These are phyloP conservation scores for Microchrysa polita DNA, from an alignment of 2,888 invertebrate species.

Conservation along the genomic window DNA sequence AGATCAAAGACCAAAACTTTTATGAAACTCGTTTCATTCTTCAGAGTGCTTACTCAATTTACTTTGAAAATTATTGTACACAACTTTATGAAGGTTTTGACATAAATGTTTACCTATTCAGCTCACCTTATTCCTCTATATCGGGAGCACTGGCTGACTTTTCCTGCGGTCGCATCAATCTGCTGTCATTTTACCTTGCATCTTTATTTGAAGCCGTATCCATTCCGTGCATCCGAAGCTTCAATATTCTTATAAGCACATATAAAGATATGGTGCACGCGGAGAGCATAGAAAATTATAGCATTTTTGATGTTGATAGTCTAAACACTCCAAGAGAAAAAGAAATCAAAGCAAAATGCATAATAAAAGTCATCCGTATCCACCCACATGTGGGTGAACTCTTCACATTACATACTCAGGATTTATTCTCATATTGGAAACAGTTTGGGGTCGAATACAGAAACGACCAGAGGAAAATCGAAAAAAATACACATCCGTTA, in stretches of 20 bases:
- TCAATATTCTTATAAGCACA: too few species aligned
- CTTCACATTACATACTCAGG: slow-evolving; percentile 22
- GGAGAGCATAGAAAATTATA: slow-evolving; percentile 34
- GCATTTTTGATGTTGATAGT: slow-evolving; percentile 36
- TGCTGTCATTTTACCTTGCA: neutral
- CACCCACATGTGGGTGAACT: neutral
- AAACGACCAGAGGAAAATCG: slow-evolving; percentile 13
- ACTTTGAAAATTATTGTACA: slow-evolving; percentile 16
- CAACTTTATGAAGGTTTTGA: slow-evolving; percentile 34
- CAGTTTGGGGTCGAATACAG: slow-evolving; percentile 19
- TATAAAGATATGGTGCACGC: neutral
- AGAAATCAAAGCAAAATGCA: slow-evolving; percentile 38
- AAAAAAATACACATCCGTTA: neutral
- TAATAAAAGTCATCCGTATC: slow-evolving; percentile 28
- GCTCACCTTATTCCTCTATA: slow-evolving; percentile 23
- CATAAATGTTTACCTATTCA: slow-evolving; percentile 38
- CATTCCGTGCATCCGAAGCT: too few species aligned
- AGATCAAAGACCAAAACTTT: too few species aligned
- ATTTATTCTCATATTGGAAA: slow-evolving; percentile 1
- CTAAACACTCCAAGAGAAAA: slow-evolving; percentile 18
- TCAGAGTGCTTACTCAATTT: neutral
- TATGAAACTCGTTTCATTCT: too few species aligned
- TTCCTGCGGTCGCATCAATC: neutral
- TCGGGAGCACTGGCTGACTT: neutral
- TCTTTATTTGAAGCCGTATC: too few species aligned